phyloP scores from a whole-genome alignment of 2,113 vertebrate genomes.

The Thunnus thynnus region DNA sequence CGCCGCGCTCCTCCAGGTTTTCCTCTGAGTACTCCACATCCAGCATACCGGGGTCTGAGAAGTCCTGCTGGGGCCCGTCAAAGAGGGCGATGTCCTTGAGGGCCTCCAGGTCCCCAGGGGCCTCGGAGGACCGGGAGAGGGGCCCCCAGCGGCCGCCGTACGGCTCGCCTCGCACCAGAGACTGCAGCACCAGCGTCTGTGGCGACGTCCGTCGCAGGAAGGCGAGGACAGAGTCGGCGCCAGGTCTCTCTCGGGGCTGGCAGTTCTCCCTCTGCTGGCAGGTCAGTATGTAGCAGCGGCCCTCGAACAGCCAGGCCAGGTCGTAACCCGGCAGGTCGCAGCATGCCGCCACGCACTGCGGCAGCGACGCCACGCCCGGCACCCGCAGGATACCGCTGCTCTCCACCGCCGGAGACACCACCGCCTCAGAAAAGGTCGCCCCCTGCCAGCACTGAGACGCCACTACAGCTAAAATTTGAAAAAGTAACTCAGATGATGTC shows the following conservation, averaged over 20 bases:
- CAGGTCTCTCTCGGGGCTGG: slow-evolving; percentile 85
- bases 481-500: no score
- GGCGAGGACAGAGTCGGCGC: slow-evolving; percentile 85
- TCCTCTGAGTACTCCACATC: slow-evolving; percentile 83
- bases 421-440: slow-evolving; percentile 83
- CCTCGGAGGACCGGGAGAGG: slow-evolving; percentile 68
- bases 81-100: slow-evolving; percentile 86
- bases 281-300: slow-evolving; percentile 90
- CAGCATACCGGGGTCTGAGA: slow-evolving; percentile 68
- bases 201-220: slow-evolving; percentile 86
- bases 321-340: slow-evolving; percentile 89
- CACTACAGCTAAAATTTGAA: slow-evolving; percentile 74
- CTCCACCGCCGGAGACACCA: slow-evolving; percentile 88
- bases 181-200: slow-evolving; percentile 81
- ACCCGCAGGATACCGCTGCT: slow-evolving; percentile 87
- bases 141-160: slow-evolving; percentile 78
- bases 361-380: slow-evolving; percentile 82
- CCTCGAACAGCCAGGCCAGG: slow-evolving; percentile 92
- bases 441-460: slow-evolving; percentile 89
- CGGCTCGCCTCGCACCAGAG: slow-evolving; percentile 81
- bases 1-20: slow-evolving; percentile 74
- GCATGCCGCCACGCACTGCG: slow-evolving; percentile 87
- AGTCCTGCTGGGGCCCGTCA: slow-evolving; percentile 71
- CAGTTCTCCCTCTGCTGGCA: slow-evolving; percentile 88
- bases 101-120: slow-evolving; percentile 78